These are phyloP conservation scores for Torymus auratus DNA, from an alignment of 2,888 invertebrate genomes.

Conservation along the genomic window DNA sequence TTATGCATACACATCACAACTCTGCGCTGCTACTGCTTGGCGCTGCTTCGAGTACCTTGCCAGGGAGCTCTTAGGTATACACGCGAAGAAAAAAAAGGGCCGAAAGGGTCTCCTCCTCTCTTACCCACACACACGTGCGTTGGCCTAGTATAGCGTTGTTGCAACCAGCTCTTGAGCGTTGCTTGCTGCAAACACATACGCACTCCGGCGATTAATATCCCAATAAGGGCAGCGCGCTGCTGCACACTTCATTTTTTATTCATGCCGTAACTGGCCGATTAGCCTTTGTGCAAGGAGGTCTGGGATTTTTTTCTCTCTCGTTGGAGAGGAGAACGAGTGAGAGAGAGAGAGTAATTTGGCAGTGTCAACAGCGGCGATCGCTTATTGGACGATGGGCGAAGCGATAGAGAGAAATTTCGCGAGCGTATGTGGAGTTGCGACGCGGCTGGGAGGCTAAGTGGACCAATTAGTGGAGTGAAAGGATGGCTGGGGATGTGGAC, in stretches of 20 bases:
- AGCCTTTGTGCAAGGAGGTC: constrained; percentile 41
- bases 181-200: background rate
- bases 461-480: no score
- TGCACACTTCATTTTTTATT: constrained; percentile 64
- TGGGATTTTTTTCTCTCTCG: background rate
- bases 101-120: constrained; percentile 9
- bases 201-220: constrained; percentile 67
- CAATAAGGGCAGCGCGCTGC: constrained; percentile 60
- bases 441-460: no score
- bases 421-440: no score
- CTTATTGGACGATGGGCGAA: no score
- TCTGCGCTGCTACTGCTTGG: no score
- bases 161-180: no score
- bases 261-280: constrained; percentile 60
- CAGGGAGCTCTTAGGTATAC: background rate
- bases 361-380: no score
- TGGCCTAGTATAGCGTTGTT: no score
- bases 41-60: constrained; percentile 30
- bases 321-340: no score
- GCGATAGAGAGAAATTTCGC: no score
- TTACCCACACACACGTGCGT: background rate
- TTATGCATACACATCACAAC: background rate
- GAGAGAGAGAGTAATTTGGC: no score
- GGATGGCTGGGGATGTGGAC: no score
- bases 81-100: constrained; percentile 12